Base-by-base conservation (phyloP, 2,113 vertebrate species). In the Bujurquina vittata region DNA sequence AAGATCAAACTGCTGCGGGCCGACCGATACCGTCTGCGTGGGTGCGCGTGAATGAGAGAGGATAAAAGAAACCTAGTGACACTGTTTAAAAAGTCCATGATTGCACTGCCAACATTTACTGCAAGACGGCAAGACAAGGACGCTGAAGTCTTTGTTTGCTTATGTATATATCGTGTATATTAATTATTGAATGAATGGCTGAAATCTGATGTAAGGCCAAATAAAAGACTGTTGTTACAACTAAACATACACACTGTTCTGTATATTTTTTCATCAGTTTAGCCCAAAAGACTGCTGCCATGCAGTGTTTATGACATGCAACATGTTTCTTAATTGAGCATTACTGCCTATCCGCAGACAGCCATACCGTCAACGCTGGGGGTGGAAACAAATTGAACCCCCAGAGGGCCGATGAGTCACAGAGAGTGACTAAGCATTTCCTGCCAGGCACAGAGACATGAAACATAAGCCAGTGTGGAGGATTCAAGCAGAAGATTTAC, bases 91-190 rank as follows among this genome's bases (percentile, higher is more conserved):
- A 83, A 86, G 89, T 90, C 89, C 86, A 87, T 89, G 84, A 90
- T 60, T 85, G 93, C 87, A 91, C 89, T 94, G 93, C 91, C 93
- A 95, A 90, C 79, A 40, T 90, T 87, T 58, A 89, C 90, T 92
- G 91, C 87, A 92, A 92, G 79, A 90, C 18, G 54, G 75, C 60
- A 23, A 59, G 84, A 86, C 86, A 67, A 80, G 49, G 84, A 90
- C 83, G 72, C 8, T 29, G 37, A 49, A n/a, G 61, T 81, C 87
- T 86, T 88, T 88, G 82, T 84, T 91, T 91, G 84, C 89, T 85
- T 52, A 37, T 95, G 93, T 95, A 94, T 78, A 95, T 94, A 94
- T 85, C 54, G 46, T 95, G 91, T 92, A 93, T 87, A 93, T 90
- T 93, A 89, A 90, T 87, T 91, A 88, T 87, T 79, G 81, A 92